phyloP scores from a whole-genome alignment of 2,888 invertebrate species.

The Eulithis prunata region DNA sequence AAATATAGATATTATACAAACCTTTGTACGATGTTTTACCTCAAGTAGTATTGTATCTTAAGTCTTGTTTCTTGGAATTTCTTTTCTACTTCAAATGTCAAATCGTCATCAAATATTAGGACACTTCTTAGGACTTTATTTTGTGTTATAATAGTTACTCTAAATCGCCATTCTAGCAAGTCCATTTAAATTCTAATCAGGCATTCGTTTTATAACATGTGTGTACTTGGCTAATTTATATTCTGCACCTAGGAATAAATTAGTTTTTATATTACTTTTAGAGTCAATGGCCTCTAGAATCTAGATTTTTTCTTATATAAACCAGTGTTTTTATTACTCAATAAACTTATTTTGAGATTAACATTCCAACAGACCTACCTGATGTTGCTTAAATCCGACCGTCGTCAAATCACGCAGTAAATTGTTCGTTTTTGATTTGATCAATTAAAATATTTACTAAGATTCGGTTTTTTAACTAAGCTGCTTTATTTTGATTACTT shows the following conservation, averaged over 20 bases:
- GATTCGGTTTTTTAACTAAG: neutral
- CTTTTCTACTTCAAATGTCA: neutral
- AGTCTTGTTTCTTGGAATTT: constrained; percentile 3
- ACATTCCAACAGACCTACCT: constrained; percentile 20
- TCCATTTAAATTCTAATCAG: constrained; percentile 25
- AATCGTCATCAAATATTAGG: neutral
- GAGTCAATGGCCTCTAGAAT: constrained; percentile 36
- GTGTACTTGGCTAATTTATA: constrained; percentile 37
- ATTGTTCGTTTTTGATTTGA: constrained; percentile 8
- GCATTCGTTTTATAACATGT: constrained; percentile 27
- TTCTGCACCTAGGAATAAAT: constrained; percentile 38
- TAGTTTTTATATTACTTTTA: constrained; percentile 33
- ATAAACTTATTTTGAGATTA: constrained; percentile 23
- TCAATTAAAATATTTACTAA: constrained; percentile 14
- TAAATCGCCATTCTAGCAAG: constrained; percentile 18
- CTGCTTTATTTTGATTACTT: neutral
- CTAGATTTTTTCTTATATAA: constrained; percentile 33
- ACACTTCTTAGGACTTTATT: neutral
- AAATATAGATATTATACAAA: neutral
- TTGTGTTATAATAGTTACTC: constrained; percentile 11
- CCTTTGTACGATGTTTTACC: neutral
- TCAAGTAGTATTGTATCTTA: neutral
- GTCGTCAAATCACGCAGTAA: constrained; percentile 13
- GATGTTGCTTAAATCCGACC: constrained; percentile 14
- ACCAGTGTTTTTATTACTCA: constrained; percentile 26